A percentile compares a stretch with the other conserved stretches of the same genome.
These are phyloP conservation scores for Phalacrocorax pelagicus DNA, from an alignment of 2,113 vertebrate genomes.

Conservation along the genomic window DNA sequence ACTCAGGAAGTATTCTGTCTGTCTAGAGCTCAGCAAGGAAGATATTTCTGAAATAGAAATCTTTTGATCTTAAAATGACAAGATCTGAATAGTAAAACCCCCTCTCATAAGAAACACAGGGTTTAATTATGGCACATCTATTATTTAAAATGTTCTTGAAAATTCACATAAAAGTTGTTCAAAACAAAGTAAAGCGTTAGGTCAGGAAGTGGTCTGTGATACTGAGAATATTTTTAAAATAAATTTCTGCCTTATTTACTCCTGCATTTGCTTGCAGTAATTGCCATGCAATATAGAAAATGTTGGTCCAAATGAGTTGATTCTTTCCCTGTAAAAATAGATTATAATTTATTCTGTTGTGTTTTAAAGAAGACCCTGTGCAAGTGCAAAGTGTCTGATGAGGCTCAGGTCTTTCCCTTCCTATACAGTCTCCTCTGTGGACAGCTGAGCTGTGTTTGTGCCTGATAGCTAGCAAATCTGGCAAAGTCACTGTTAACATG, in stretches of 20 bases:
- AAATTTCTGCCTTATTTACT: not conserved
- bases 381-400: not conserved
- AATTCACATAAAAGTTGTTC: constrained; percentile 16
- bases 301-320: not conserved
- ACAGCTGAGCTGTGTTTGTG: not conserved
- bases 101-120: constrained; percentile 44
- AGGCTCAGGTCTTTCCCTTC: not conserved
- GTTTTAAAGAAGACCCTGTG: not conserved
- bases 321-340: not conserved
- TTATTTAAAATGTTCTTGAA: constrained; percentile 57
- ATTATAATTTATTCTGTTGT: not conserved
- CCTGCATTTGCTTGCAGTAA: not conserved
- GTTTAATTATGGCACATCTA: constrained; percentile 59
- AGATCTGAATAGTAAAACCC: constrained; percentile 56
- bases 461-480: not conserved
- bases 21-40: constrained; percentile 45
- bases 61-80: constrained; percentile 62
- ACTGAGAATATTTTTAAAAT: not conserved
- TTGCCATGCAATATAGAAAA: not conserved
- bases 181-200: constrained; percentile 29
- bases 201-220: not conserved
- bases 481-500: constrained; percentile 7
- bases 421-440: not conserved
- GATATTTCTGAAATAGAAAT: constrained; percentile 55
- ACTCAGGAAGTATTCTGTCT: constrained; percentile 8